Percentiles rank a stretch among this genome's conserved stretches.
Evolutionary conservation across 1,140 invertebrate genomes (phyloP).

Genomic region (Pseudomyrmex gracilis): DNA sequence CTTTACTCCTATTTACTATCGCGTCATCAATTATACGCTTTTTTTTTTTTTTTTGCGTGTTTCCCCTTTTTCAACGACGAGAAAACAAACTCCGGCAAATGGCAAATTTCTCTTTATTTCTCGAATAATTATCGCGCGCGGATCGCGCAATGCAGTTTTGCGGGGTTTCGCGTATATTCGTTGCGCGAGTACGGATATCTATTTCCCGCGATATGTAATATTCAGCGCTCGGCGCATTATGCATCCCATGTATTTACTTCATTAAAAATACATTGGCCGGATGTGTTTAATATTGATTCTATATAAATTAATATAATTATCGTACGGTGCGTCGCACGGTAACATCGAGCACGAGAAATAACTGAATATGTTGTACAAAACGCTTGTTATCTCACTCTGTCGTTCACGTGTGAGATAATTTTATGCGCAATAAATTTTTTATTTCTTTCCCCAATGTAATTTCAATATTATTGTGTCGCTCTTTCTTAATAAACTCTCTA

Average conservation of each 20-base stretch:
- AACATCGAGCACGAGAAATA: constrained; percentile 49
- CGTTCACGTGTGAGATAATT: constrained; percentile 28
- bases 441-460: background rate
- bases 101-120: constrained; percentile 43
- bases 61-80: background rate
- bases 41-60: background rate
- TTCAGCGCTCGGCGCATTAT: constrained; percentile 22
- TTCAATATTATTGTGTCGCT: background rate
- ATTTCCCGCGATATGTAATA: constrained; percentile 60
- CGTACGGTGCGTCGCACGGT: constrained; percentile 46
- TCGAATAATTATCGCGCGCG: constrained; percentile 49
- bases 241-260: constrained; percentile 31
- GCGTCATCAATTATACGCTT: background rate
- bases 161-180: constrained; percentile 45
- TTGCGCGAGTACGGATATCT: constrained; percentile 49
- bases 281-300: constrained; percentile 61
- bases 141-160: constrained; percentile 27
- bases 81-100: background rate
- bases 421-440: background rate
- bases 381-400: constrained; percentile 42
- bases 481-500: constrained; percentile 12
- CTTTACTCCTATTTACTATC: background rate
- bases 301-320: constrained; percentile 63
- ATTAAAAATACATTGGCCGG: constrained; percentile 53
- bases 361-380: constrained; percentile 51